Percentiles rank a stretch among this genome's conserved stretches.
These are phyloP conservation scores for Tortricodes alternella DNA, from an alignment of 2,888 invertebrate species.

Conservation along the genomic window DNA sequence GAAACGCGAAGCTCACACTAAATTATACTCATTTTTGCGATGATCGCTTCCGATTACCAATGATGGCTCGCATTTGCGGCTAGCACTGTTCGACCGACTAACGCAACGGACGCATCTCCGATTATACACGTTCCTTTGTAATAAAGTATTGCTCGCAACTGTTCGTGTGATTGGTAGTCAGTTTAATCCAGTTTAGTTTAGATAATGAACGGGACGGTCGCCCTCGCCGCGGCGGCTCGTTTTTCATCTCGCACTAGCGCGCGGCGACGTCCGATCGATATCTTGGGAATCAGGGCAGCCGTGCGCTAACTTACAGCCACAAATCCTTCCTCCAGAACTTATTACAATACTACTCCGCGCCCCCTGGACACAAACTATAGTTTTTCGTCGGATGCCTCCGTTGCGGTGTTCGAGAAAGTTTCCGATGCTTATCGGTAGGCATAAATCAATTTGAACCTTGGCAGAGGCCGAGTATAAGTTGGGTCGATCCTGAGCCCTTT, in stretches of 20 bases:
- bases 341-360: slow-evolving; percentile 59
- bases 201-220: slow-evolving; percentile 14
- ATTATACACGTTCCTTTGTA: slow-evolving; percentile 6
- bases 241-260: slow-evolving; percentile 53
- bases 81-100: slow-evolving; percentile 47
- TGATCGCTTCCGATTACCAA: slow-evolving; percentile 77
- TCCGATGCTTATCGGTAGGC: slow-evolving; percentile 68
- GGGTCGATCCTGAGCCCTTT: slow-evolving; percentile 69
- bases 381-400: slow-evolving; percentile 42
- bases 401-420: slow-evolving; percentile 47
- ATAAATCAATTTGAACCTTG: slow-evolving; percentile 80
- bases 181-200: not conserved
- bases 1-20: slow-evolving; percentile 66
- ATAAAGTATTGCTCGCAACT: slow-evolving; percentile 10
- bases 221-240: slow-evolving; percentile 39
- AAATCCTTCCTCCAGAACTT: slow-evolving; percentile 68
- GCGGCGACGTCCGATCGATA: slow-evolving; percentile 65
- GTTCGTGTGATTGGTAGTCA: slow-evolving; percentile 22
- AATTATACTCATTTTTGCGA: slow-evolving; percentile 76
- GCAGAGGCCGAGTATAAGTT: slow-evolving; percentile 57
- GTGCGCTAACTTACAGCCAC: slow-evolving; percentile 65
- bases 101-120: slow-evolving; percentile 17
- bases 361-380: slow-evolving; percentile 60
- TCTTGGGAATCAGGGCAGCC: slow-evolving; percentile 68
- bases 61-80: slow-evolving; percentile 61